Evolutionary conservation across 2,113 vertebrate species (phyloP).

Genomic region (Salminus brasiliensis): DNA sequence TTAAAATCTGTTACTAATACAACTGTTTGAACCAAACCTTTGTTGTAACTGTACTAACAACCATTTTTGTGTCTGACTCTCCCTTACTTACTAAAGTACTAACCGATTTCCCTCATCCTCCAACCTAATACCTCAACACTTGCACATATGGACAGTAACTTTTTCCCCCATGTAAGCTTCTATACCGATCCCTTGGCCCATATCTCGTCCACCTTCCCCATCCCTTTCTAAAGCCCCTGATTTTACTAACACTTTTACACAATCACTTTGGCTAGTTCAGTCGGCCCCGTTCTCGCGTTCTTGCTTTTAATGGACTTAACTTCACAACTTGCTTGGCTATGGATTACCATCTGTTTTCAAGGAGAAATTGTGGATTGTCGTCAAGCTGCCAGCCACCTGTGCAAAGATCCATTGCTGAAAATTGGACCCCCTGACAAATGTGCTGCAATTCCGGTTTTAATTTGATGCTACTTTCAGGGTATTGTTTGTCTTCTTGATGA

Average conservation of each 20-base stretch:
- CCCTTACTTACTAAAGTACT: conserved; percentile 82
- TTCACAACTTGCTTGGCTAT: neutral
- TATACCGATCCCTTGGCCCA: neutral
- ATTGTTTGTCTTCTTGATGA: neutral
- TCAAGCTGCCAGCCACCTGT: conserved; percentile 76
- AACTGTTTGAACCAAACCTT: conserved; percentile 76
- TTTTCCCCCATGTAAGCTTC: neutral
- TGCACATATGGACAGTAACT: conserved; percentile 27
- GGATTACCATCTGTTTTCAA: conserved; percentile 23
- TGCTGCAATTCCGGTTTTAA: neutral
- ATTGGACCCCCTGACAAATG: neutral
- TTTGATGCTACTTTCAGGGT: neutral
- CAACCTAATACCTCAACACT: conserved; percentile 63
- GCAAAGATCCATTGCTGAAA: conserved; percentile 28
- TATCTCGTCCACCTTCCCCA: conserved; percentile 20
- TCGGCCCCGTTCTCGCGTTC: neutral
- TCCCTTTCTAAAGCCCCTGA: conserved; percentile 32
- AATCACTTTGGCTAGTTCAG: conserved; percentile 24
- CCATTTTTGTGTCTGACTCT: conserved; percentile 86
- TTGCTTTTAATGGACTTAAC: conserved; percentile 9
- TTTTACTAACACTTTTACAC: conserved; percentile 3
- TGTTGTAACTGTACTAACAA: conserved; percentile 86
- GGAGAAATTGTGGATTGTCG: conserved; percentile 10
- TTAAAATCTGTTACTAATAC: conserved; percentile 75
- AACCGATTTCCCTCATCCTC: conserved; percentile 76